Percentiles rank a stretch among this genome's conserved stretches.
These are phyloP conservation scores for Cryptoblepharus egeriae DNA, from an alignment of 2,797 vertebrate species.

Conservation along the genomic window DNA sequence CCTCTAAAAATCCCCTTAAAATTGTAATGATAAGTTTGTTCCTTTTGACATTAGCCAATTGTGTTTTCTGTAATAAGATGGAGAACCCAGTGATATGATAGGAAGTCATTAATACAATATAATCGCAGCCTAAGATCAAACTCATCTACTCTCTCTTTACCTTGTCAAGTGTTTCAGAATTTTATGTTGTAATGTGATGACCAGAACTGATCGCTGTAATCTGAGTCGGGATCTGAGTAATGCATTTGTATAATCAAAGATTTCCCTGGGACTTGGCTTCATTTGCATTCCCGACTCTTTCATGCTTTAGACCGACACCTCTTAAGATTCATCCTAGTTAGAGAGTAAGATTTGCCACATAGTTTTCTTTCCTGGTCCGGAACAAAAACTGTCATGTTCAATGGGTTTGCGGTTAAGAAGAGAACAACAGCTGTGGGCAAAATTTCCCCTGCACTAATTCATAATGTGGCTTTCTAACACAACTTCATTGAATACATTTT, in stretches of 20 bases:
- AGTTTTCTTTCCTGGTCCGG: background rate
- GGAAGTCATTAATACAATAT: conserved; percentile 79
- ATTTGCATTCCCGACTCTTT: conserved; percentile 75
- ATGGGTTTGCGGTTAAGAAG: background rate
- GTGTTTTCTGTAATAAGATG: conserved; percentile 65
- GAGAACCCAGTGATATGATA: conserved; percentile 67
- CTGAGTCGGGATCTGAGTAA: conserved; percentile 75
- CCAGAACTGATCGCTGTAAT: conserved; percentile 77
- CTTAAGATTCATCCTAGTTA: conserved; percentile 49
- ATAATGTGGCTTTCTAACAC: background rate
- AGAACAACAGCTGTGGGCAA: too few relatives aligned
- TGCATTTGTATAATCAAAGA: conserved; percentile 79
- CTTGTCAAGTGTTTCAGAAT: conserved; percentile 82
- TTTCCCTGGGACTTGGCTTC: conserved; percentile 67
- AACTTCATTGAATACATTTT: too few relatives aligned
- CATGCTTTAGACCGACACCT: conserved; percentile 33
- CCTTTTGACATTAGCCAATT: conserved; percentile 51
- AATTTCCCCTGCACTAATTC: background rate
- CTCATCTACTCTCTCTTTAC: conserved; percentile 78
- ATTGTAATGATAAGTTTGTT: conserved; percentile 35
- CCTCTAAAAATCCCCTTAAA: background rate
- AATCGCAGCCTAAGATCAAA: conserved; percentile 77
- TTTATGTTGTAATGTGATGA: conserved; percentile 78
- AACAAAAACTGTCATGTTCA: conserved; percentile 38
- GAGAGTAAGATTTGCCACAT: conserved; percentile 56